Conservation (phyloP, 2,113 vertebrate species). For the Nothocercus nigrocapillus region DNA sequence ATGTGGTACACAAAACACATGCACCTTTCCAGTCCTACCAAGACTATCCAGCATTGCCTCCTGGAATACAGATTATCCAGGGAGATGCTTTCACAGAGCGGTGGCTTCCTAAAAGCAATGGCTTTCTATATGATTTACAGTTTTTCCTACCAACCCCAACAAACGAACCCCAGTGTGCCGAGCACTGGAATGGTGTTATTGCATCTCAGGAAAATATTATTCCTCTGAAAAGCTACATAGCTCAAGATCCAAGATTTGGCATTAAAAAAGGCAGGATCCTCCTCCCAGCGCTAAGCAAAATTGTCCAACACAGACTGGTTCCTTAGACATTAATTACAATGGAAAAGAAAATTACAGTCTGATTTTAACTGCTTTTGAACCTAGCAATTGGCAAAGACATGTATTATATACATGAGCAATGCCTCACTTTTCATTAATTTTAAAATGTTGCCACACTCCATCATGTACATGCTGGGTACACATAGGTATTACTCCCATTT, state of each 20-base stretch:
- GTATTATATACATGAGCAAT: background rate
- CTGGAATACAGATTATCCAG: background rate
- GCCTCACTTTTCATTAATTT: background rate
- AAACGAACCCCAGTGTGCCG: background rate
- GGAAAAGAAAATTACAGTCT: background rate
- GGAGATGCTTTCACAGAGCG: background rate
- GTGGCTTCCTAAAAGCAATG: background rate
- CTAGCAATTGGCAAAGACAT: background rate
- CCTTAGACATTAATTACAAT: background rate
- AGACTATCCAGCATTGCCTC: background rate
- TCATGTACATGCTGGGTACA: background rate
- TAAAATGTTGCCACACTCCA: background rate
- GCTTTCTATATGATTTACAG: background rate
- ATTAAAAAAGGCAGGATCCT: background rate
- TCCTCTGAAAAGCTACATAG: background rate
- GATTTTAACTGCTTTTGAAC: background rate
- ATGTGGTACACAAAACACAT: background rate
- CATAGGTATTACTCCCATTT: background rate
- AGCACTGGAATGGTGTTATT: background rate
- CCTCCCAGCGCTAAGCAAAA: background rate
- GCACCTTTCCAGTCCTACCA: background rate
- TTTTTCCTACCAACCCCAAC: background rate
- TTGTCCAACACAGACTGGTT: background rate
- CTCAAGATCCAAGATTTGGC: background rate
- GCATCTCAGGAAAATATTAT: background rate